Percentiles rank a stretch among this genome's conserved stretches.
Conservation (phyloP, 2,888 invertebrate genomes). For the Phymatocera aterrima region DNA sequence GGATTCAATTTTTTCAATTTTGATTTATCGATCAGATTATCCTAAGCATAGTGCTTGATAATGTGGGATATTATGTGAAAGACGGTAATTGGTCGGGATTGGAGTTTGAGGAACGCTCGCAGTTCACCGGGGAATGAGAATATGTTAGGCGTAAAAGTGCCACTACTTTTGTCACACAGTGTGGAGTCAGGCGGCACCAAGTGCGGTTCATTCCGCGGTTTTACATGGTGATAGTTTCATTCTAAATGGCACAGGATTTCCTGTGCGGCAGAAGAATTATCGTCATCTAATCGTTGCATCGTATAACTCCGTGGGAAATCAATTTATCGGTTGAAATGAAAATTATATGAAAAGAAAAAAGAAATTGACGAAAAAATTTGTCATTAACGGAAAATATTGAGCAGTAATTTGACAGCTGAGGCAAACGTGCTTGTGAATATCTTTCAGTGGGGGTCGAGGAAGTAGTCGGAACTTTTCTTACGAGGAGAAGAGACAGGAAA, state of each 20-base stretch:
- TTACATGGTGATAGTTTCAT: not conserved
- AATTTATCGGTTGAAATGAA: not conserved
- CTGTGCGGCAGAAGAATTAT: not conserved
- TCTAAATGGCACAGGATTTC: not conserved
- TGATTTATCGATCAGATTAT: not conserved
- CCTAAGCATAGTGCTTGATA: not conserved
- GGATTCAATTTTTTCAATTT: not conserved
- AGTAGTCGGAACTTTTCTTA: too few relatives aligned
- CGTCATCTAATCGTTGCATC: too few relatives aligned
- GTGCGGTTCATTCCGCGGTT: constrained; percentile 27
- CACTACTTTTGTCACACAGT: constrained; percentile 19
- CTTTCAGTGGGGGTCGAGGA: too few relatives aligned
- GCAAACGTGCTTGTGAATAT: not conserved
- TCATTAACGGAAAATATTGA: not conserved
- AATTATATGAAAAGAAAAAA: not conserved
- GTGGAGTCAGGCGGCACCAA: constrained; percentile 35
- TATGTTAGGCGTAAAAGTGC: not conserved
- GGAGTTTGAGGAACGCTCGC: not conserved
- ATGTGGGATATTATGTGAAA: not conserved
- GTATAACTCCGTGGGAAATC: not conserved
- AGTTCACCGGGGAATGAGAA: not conserved
- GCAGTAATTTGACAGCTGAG: not conserved
- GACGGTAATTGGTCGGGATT: constrained; percentile 10
- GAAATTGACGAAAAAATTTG: not conserved
- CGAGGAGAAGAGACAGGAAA: too few relatives aligned